These are phyloP conservation scores for Rhinolophus ferrumequinum DNA, from an alignment of 2,113 vertebrate genomes.

Conservation along the genomic window DNA sequence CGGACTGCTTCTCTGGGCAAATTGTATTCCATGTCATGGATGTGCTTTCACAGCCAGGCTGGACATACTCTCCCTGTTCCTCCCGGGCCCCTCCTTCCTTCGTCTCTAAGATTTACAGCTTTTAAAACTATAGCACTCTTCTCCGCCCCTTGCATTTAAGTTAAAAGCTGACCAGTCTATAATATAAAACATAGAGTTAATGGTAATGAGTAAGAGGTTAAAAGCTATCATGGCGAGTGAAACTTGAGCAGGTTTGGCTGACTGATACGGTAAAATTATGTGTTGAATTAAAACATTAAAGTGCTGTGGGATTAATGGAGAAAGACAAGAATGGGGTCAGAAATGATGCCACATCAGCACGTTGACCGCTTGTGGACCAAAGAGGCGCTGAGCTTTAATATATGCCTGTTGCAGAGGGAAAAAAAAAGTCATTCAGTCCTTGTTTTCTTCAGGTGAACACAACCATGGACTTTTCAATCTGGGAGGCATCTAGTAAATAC, in stretches of 20 bases:
- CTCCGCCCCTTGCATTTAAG: constrained; percentile 69
- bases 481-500: neutral
- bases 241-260: constrained; percentile 69
- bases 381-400: neutral
- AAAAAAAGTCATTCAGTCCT: neutral
- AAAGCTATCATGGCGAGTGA: constrained; percentile 59
- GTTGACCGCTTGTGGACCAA: neutral
- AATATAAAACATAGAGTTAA: constrained; percentile 77
- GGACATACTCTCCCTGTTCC: constrained; percentile 66
- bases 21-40: constrained; percentile 17
- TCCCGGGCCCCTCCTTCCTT: neutral
- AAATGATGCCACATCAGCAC: constrained; percentile 56
- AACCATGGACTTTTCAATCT: neutral
- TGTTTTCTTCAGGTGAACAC: constrained; percentile 52
- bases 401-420: neutral
- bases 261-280: constrained; percentile 72
- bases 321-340: constrained; percentile 56
- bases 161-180: constrained; percentile 66
- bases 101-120: constrained; percentile 52
- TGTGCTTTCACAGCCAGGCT: constrained; percentile 69
- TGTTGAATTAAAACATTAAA: constrained; percentile 78
- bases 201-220: constrained; percentile 68
- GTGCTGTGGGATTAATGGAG: constrained; percentile 65
- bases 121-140: constrained; percentile 62
- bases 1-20: constrained; percentile 55